Conservation (phyloP, 1,140 invertebrate genomes). For the Atta colombica region DNA sequence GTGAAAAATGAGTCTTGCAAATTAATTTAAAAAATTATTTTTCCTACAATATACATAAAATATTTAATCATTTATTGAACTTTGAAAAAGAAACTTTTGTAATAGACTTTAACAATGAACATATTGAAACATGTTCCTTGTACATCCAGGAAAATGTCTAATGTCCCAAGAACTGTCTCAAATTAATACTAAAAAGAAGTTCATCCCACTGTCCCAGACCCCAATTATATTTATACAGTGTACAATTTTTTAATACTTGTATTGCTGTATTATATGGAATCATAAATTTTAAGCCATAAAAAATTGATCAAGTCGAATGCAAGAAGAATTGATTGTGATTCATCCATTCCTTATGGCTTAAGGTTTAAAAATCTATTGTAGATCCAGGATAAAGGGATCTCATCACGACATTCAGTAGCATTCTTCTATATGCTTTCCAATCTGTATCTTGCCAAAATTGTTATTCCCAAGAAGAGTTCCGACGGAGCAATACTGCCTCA, state of each 20-base stretch:
- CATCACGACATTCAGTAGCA: background rate
- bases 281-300: too few species aligned
- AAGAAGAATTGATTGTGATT: too few species aligned
- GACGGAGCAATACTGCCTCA: background rate
- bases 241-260: slow-evolving; percentile 14
- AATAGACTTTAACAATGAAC: slow-evolving; percentile 51
- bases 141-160: background rate
- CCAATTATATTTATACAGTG: background rate
- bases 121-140: slow-evolving; percentile 50
- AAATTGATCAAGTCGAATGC: too few species aligned
- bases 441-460: too few species aligned
- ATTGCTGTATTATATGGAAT: background rate
- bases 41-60: background rate
- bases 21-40: background rate
- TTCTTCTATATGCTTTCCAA: background rate
- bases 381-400: background rate
- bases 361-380: too few species aligned
- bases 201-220: background rate
- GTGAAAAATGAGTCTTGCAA: background rate
- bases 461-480: background rate
- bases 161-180: background rate
- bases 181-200: slow-evolving; percentile 40
- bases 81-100: background rate
- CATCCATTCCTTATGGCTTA: too few species aligned
- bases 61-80: background rate